A percentile compares a stretch with the other conserved stretches of the same genome.
Evolutionary conservation across 1,140 invertebrate genomes (phyloP).

Genomic region (Drosophila micromelanica): DNA sequence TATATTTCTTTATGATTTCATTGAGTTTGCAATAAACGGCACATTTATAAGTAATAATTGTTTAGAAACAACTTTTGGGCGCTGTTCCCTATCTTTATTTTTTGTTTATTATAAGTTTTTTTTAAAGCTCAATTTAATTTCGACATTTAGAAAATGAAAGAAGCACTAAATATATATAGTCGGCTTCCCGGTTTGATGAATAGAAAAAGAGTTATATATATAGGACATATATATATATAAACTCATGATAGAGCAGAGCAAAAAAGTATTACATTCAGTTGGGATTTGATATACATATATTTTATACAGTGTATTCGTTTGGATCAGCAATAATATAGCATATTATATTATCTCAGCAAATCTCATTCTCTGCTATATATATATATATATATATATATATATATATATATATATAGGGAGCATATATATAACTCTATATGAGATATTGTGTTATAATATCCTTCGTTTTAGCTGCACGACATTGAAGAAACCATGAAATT

Average conservation of each 20-base stretch:
- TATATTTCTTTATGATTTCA: slow-evolving; percentile 21
- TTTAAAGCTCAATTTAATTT: slow-evolving; percentile 81
- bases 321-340: slow-evolving; percentile 15
- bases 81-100: slow-evolving; percentile 28
- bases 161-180: slow-evolving; percentile 38
- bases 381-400: slow-evolving; percentile 17
- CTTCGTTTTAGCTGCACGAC: slow-evolving; percentile 57
- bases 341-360: slow-evolving; percentile 10
- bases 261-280: slow-evolving; percentile 37
- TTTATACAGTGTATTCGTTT: slow-evolving; percentile 4
- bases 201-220: slow-evolving; percentile 12
- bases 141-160: slow-evolving; percentile 65
- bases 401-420: too few species aligned
- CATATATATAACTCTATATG: slow-evolving; percentile 29
- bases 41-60: slow-evolving; percentile 81
- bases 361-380: slow-evolving; percentile 20
- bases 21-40: slow-evolving; percentile 68
- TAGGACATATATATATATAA: slow-evolving; percentile 25
- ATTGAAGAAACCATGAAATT: slow-evolving; percentile 77
- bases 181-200: slow-evolving; percentile 19
- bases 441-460: slow-evolving; percentile 36
- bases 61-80: slow-evolving; percentile 58
- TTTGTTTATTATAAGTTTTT: slow-evolving; percentile 18
- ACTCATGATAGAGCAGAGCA: slow-evolving; percentile 32
- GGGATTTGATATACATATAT: not conserved